Base-by-base conservation (phyloP, 2,888 invertebrate genomes). In the Frankliniella fusca region DNA sequence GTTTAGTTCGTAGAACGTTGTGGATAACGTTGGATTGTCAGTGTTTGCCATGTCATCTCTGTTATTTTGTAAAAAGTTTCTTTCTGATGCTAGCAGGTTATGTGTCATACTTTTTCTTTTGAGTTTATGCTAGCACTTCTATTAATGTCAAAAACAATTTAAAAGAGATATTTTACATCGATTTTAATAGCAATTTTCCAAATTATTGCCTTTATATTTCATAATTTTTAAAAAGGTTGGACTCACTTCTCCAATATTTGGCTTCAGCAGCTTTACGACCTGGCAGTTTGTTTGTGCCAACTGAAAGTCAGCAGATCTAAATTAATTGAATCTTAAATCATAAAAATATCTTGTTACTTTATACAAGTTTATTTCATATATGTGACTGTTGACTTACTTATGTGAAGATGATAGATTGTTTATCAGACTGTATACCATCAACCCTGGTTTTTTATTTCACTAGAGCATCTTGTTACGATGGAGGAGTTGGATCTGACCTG, bases 1-100 rank as follows among this genome's bases (percentile, higher is more conserved):
- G 91, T 90, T 84, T 84, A 80, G 48, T 80, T 50, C 61, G 81
- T 48, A 79, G 48, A 27, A 27, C 79, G 27, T 70, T 61, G 82
- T 76, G 65, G 76, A 82, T 80, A 81, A 49, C 50, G 18, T 23
- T 18, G 81, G 48, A 81, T 28, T 76, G 28, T 65, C 80, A 54
- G 27, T 23, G 50, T 18, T 48, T 79, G 23, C 27, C 70, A 27
- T 76, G 70, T 76, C 70, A 76, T 9, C 23, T 27, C 12, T 27
- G 11, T 23, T 27, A 10, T 76, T 23, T 27, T 2, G 12, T 23
- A 27, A 8, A 23, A 23, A 27, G 23, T 12, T 12, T 9, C 1
- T 12, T 5, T 76, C 10, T 23, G 12, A 8, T 12, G 9, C 23
- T 20, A 3, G 70, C 23, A 70, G 70, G 70, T 76, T 76, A 76